Evolutionary conservation across 1,140 invertebrate species (phyloP).

Genomic region (Charaxes varanes): DNA sequence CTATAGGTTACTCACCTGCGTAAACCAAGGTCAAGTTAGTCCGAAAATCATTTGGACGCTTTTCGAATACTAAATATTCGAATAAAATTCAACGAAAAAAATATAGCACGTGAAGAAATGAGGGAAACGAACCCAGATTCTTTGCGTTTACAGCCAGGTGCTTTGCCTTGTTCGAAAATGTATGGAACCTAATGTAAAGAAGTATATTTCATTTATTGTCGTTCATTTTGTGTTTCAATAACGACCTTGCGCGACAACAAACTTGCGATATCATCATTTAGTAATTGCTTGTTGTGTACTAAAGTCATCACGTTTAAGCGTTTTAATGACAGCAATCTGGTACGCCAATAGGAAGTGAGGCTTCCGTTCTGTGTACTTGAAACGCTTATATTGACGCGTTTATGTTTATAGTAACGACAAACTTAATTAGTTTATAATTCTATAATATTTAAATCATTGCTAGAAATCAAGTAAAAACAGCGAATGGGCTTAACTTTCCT

Average conservation of each 20-base stretch:
- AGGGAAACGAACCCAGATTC: too few species aligned
- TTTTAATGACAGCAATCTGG: constrained; percentile 42
- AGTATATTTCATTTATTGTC: too few species aligned
- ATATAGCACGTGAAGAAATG: too few species aligned
- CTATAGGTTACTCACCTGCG: constrained; percentile 13
- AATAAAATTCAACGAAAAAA: neutral
- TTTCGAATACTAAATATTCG: neutral
- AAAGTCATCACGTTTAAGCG: constrained; percentile 46
- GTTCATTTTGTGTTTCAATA: neutral
- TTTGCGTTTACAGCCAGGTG: too few species aligned
- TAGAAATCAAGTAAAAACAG: too few species aligned
- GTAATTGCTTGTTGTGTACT: constrained; percentile 41
- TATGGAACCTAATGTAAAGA: too few species aligned
- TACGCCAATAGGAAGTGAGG: constrained; percentile 22
- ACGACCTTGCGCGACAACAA: constrained; percentile 1
- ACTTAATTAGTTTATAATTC: neutral
- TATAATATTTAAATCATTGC: neutral
- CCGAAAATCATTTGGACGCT: neutral
- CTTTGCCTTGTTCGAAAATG: too few species aligned
- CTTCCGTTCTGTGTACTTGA: constrained; percentile 20
- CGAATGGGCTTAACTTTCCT: too few species aligned
- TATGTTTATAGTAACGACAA: neutral
- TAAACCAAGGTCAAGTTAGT: constrained; percentile 1
- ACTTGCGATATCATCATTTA: constrained; percentile 5
- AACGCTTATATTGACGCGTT: too few species aligned